Percentiles rank a stretch among this genome's conserved stretches.
Conservation (phyloP, 2,797 vertebrate genomes). For the Atherinosoma microstoma region DNA sequence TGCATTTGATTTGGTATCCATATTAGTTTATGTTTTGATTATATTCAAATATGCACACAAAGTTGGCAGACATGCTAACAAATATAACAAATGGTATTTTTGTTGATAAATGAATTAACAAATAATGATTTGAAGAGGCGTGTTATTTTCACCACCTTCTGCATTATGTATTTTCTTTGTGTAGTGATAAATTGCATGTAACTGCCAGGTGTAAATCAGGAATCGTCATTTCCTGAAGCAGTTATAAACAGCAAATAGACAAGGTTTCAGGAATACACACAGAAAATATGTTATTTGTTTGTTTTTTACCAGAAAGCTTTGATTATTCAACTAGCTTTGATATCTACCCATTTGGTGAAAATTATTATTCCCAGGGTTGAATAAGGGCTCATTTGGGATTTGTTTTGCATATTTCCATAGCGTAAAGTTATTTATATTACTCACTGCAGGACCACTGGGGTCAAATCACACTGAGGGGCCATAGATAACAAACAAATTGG, state of each 20-base stretch:
- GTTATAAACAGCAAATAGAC: background rate
- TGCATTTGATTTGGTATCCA: background rate
- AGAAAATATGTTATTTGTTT: background rate
- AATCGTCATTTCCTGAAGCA: background rate
- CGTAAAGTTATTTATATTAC: slow-evolving; percentile 4
- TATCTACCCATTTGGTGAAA: background rate
- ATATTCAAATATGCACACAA: background rate
- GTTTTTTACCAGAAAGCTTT: background rate
- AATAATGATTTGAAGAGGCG: background rate
- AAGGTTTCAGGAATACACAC: background rate
- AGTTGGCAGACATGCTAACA: background rate
- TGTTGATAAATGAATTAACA: background rate
- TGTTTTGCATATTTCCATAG: background rate
- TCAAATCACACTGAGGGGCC: slow-evolving; percentile 24
- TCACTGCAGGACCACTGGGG: slow-evolving; percentile 11
- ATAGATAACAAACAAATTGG: slow-evolving; percentile 40
- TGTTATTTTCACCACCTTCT: background rate
- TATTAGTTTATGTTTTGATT: background rate
- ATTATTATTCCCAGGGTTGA: slow-evolving; percentile 24
- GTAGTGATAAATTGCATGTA: background rate
- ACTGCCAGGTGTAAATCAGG: background rate
- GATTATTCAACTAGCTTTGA: background rate
- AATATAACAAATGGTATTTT: background rate
- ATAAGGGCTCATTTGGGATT: slow-evolving; percentile 26
- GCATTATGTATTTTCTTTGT: background rate